These are phyloP conservation scores for Dynastes hyllus DNA, from an alignment of 2,888 invertebrate species.

Conservation along the genomic window DNA sequence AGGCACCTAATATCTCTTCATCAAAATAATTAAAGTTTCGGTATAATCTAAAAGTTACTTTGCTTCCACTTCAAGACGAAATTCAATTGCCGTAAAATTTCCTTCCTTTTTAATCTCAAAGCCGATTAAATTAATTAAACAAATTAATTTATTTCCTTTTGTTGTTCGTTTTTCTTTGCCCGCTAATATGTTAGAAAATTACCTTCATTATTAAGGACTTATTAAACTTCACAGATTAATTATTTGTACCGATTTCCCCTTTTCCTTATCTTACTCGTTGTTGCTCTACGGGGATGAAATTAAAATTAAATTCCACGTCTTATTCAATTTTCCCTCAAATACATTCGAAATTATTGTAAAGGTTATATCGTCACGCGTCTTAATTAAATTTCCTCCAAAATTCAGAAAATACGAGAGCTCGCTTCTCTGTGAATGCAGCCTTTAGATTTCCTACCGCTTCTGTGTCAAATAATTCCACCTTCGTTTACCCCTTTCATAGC, in stretches of 20 bases:
- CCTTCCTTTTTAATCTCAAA: slow-evolving; percentile 4
- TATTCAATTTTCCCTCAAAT: slow-evolving; percentile 42
- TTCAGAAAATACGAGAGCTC: slow-evolving; percentile 20
- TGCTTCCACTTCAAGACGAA: background rate
- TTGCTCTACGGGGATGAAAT: slow-evolving; percentile 12
- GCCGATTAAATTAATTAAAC: slow-evolving; percentile 20
- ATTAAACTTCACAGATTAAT: slow-evolving; percentile 43
- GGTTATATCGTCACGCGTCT: slow-evolving; percentile 45
- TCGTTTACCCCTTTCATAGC: background rate
- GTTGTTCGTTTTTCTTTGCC: slow-evolving; percentile 7
- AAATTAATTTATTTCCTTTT: slow-evolving; percentile 30
- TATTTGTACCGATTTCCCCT: slow-evolving; percentile 27
- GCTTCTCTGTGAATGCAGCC: background rate
- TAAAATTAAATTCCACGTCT: slow-evolving; percentile 39
- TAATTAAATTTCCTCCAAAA: slow-evolving; percentile 41
- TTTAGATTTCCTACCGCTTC: background rate
- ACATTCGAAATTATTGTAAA: slow-evolving; percentile 40
- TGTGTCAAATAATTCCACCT: background rate
- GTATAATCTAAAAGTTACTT: background rate
- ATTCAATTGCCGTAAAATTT: background rate
- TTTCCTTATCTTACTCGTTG: background rate
- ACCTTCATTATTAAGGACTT: slow-evolving; percentile 40
- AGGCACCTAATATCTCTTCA: too few relatives aligned
- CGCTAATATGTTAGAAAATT: slow-evolving; percentile 37
- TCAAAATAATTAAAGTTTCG: too few relatives aligned